A percentile compares a stretch with the other conserved stretches of the same genome.
phyloP scores from a whole-genome alignment of 2,113 vertebrate species.

The Notechis scutatus region DNA sequence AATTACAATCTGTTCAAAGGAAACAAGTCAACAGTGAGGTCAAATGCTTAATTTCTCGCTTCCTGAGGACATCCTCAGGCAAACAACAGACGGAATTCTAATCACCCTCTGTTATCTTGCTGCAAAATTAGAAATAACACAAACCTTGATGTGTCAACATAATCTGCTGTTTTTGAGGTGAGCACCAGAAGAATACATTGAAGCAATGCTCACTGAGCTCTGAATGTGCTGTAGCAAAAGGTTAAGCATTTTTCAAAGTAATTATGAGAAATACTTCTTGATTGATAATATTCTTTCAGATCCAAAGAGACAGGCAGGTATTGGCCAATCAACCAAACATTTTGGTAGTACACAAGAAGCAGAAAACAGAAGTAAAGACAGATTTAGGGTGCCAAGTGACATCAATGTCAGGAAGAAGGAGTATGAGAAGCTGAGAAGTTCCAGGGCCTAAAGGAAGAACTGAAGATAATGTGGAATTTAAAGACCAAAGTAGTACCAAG shows the following conservation, averaged over 20 bases:
- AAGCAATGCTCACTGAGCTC: neutral
- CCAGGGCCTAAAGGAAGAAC: neutral
- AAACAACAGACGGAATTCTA: constrained; percentile 25
- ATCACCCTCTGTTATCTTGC: constrained; percentile 1
- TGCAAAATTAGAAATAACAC: constrained; percentile 11
- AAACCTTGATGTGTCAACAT: neutral
- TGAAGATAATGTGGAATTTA: neutral
- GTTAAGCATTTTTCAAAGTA: neutral
- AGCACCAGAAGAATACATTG: neutral
- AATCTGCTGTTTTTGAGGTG: neutral
- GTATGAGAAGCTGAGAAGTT: neutral
- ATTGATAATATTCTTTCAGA: neutral
- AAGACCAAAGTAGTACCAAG: neutral
- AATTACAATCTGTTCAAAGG: constrained; percentile 35
- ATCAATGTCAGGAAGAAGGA: neutral
- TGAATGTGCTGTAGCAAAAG: neutral
- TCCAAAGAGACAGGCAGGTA: neutral
- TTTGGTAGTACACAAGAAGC: neutral
- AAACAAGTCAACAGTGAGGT: constrained; percentile 25
- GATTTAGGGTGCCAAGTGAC: neutral
- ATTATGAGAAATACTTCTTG: neutral
- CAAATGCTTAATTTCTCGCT: constrained; percentile 33
- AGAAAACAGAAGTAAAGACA: neutral
- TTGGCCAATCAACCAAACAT: neutral
- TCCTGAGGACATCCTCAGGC: neutral